Conservation (phyloP, 1,140 invertebrate genomes). For the Conus betulinus region DNA sequence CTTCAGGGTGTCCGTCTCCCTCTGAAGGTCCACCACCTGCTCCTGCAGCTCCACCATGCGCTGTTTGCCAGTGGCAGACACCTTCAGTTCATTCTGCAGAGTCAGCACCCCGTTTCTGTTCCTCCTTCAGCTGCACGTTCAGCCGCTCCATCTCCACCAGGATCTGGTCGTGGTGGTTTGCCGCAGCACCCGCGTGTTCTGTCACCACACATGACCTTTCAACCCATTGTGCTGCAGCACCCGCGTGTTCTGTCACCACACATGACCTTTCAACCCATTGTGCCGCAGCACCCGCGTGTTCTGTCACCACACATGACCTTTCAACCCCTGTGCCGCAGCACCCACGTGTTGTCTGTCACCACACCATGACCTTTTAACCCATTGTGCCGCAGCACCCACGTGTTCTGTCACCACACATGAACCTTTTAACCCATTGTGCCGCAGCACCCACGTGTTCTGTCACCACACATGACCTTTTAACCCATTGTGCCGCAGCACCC, state of each 20-base stretch:
- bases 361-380: too few species aligned
- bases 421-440: too few species aligned
- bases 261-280: too few species aligned
- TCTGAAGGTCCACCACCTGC: conserved; percentile 66
- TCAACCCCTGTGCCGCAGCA: too few species aligned
- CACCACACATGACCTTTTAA: too few species aligned
- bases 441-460: too few species aligned
- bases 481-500: too few species aligned
- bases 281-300: too few species aligned
- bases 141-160: conserved; percentile 75
- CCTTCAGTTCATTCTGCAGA: conserved; percentile 72
- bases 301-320: too few species aligned
- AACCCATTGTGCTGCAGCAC: neutral
- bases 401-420: too few species aligned
- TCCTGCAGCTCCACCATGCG: conserved; percentile 73
- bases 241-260: conserved; percentile 66
- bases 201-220: neutral
- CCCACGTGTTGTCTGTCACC: too few species aligned
- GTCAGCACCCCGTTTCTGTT: conserved; percentile 73
- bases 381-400: too few species aligned
- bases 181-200: conserved; percentile 73
- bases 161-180: conserved; percentile 73
- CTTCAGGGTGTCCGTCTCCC: conserved; percentile 75
- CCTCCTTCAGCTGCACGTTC: conserved; percentile 74
- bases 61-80: conserved; percentile 59